phyloP scores from a whole-genome alignment of 2,113 vertebrate species.

The Manacus vitellinus region DNA sequence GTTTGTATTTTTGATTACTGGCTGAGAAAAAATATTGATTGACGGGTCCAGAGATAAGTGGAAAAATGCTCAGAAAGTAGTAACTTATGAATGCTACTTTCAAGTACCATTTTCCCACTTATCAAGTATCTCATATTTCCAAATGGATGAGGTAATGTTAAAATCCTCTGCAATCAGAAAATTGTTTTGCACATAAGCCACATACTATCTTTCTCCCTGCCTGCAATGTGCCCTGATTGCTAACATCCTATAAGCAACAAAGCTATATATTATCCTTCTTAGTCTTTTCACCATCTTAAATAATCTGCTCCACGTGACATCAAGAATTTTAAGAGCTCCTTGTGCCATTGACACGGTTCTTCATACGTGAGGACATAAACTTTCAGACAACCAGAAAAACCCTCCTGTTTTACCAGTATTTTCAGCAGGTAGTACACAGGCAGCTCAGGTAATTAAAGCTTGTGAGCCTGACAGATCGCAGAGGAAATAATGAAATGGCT shows the following conservation, averaged over 20 bases:
- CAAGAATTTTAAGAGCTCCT: neutral
- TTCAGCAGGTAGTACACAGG: neutral
- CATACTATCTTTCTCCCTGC: neutral
- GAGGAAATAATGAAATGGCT: conserved; percentile 45
- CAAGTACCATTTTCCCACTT: neutral
- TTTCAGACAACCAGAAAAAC: neutral
- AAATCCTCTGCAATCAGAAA: conserved; percentile 37
- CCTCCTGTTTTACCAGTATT: neutral
- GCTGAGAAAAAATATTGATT: conserved; percentile 4
- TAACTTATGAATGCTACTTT: neutral
- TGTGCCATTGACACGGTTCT: neutral
- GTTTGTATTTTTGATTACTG: conserved; percentile 1
- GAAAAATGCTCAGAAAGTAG: neutral
- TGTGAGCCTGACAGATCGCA: conserved; percentile 11
- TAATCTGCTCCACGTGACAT: neutral
- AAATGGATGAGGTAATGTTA: neutral
- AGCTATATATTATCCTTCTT: neutral
- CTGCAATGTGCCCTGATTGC: neutral
- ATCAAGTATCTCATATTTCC: neutral
- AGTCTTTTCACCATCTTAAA: neutral
- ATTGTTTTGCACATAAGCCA: neutral
- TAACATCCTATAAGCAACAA: neutral
- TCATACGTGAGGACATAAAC: neutral
- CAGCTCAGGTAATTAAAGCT: conserved; percentile 29
- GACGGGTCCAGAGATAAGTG: neutral